These are phyloP conservation scores for Busarellus nigricollis DNA, from an alignment of 2,797 vertebrate species.

Conservation along the genomic window DNA sequence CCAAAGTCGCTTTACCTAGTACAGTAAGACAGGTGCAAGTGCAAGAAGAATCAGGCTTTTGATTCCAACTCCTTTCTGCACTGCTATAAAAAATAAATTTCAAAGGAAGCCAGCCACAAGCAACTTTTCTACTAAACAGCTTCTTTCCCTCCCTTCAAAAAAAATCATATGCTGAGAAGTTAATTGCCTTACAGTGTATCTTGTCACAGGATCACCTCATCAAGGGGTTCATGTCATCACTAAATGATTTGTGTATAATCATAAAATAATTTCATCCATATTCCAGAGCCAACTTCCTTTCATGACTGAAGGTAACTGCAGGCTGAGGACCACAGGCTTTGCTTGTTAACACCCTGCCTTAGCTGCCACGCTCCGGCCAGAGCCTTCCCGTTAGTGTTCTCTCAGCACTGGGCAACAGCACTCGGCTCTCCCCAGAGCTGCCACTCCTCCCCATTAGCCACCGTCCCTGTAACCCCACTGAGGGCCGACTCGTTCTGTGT, in stretches of 20 bases:
- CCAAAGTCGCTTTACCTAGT: neutral
- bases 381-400: neutral
- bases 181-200: neutral
- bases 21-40: neutral
- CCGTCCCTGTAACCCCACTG: neutral
- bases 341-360: neutral
- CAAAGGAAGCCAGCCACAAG: neutral
- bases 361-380: neutral
- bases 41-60: neutral
- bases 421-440: neutral
- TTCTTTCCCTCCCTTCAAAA: neutral
- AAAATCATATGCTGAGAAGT: neutral
- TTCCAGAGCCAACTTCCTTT: neutral
- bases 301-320: neutral
- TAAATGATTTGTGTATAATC: neutral
- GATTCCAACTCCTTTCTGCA: neutral
- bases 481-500: rapidly evolving
- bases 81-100: neutral
- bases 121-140: neutral
- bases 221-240: neutral
- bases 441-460: neutral
- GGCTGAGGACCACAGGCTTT: neutral
- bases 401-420: neutral
- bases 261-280: slow-evolving; percentile 5
- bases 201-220: neutral